Conservation (phyloP, 2,797 vertebrate genomes). For the Prionace glauca region DNA sequence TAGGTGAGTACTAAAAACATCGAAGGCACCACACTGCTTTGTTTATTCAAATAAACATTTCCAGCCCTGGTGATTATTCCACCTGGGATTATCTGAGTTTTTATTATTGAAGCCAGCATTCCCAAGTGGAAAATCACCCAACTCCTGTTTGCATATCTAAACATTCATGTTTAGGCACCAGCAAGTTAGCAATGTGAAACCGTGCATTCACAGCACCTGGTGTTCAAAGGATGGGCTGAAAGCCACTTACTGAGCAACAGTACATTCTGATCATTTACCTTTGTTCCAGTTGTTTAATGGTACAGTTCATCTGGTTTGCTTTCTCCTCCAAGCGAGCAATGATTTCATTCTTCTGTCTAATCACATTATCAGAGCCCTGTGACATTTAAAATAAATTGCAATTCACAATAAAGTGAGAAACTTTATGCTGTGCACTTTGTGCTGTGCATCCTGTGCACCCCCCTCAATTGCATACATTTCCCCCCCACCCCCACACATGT, state of each 20-base stretch:
- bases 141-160: not conserved
- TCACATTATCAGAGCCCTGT: slow-evolving; percentile 76
- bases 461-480: too few relatives aligned
- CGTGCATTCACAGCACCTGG: not conserved
- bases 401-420: not conserved
- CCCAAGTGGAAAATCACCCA: not conserved
- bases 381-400: not conserved
- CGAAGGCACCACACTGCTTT: not conserved
- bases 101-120: not conserved
- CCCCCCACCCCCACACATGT: too few relatives aligned
- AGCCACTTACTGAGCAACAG: too few relatives aligned
- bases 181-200: too few relatives aligned
- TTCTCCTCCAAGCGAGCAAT: slow-evolving; percentile 91
- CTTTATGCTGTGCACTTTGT: too few relatives aligned
- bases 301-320: slow-evolving; percentile 89
- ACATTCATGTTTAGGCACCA: not conserved
- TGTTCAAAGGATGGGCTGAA: not conserved
- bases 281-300: slow-evolving; percentile 88
- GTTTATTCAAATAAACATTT: not conserved
- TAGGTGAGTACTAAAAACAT: not conserved
- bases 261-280: slow-evolving; percentile 65
- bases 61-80: not conserved
- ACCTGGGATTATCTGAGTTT: not conserved
- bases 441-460: too few relatives aligned
- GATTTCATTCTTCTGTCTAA: slow-evolving; percentile 87